Evolutionary conservation across 2,113 vertebrate genomes (phyloP).

Genomic region (Mohoua ochrocephala): DNA sequence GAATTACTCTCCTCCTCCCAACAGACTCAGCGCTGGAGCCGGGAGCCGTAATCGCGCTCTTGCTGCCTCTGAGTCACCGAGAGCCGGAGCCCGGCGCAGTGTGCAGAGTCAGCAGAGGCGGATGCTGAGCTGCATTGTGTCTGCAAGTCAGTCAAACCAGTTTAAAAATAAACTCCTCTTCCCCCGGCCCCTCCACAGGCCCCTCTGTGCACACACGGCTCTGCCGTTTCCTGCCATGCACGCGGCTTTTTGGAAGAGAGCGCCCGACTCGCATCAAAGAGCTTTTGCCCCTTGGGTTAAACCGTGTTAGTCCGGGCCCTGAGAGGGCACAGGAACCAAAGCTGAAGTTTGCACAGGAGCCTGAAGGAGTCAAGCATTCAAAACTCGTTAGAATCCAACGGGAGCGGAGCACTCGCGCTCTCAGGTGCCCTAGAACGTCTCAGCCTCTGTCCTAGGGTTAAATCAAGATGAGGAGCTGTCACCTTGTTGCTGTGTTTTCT

Average conservation of each 20-base stretch:
- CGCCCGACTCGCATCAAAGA: neutral
- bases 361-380: neutral
- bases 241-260: neutral
- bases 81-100: neutral
- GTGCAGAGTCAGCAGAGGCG: conserved; percentile 31
- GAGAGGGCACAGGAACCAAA: neutral
- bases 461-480: neutral
- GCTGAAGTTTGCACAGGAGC: neutral
- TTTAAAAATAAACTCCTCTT: conserved; percentile 17
- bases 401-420: accelerated
- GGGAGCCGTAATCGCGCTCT: neutral
- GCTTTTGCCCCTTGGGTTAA: neutral
- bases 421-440: neutral
- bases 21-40: neutral
- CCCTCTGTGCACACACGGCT: neutral
- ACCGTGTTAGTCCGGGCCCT: neutral
- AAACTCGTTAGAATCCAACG: neutral
- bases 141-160: conserved; percentile 9
- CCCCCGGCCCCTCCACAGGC: neutral
- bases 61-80: conserved; percentile 47
- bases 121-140: neutral
- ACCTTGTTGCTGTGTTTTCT: neutral
- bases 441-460: neutral
- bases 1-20: conserved; percentile 53
- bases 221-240: neutral